phyloP scores from a whole-genome alignment of 2,113 vertebrate species.

The Paraplagusia blochii region DNA sequence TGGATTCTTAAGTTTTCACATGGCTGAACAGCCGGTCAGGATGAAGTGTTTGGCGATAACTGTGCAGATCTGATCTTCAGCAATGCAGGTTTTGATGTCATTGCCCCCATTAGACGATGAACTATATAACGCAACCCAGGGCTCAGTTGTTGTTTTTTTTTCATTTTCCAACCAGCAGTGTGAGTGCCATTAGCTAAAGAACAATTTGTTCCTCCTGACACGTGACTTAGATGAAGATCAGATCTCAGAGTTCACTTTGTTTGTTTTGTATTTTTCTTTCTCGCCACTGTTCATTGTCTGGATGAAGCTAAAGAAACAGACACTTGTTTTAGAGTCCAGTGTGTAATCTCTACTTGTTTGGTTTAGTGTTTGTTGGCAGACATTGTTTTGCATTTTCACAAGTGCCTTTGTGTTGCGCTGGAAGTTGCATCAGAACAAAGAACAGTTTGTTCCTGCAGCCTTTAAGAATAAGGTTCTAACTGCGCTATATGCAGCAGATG shows the following conservation, averaged over 20 bases:
- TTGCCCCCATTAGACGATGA: background rate
- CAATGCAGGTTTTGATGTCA: background rate
- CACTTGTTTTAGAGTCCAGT: background rate
- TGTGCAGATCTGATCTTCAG: conserved; percentile 1
- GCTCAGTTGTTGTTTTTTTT: background rate
- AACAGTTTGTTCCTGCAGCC: no score
- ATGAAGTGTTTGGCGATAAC: background rate
- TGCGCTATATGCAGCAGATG: background rate
- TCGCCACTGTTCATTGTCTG: background rate
- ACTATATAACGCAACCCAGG: background rate
- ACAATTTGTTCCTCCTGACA: background rate
- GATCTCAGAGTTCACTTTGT: background rate
- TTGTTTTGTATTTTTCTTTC: background rate
- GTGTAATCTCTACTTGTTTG: no score
- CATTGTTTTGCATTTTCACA: no score
- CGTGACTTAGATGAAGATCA: background rate
- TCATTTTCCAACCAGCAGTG: background rate
- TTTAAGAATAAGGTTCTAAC: background rate
- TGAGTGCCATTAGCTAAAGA: background rate
- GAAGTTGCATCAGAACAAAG: no score
- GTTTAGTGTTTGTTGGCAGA: no score
- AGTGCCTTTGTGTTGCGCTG: no score
- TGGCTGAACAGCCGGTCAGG: background rate
- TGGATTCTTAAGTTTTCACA: background rate
- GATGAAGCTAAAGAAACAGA: background rate